These are phyloP conservation scores for Dexiosoma caninum DNA, from an alignment of 2,888 invertebrate genomes.

Conservation along the genomic window DNA sequence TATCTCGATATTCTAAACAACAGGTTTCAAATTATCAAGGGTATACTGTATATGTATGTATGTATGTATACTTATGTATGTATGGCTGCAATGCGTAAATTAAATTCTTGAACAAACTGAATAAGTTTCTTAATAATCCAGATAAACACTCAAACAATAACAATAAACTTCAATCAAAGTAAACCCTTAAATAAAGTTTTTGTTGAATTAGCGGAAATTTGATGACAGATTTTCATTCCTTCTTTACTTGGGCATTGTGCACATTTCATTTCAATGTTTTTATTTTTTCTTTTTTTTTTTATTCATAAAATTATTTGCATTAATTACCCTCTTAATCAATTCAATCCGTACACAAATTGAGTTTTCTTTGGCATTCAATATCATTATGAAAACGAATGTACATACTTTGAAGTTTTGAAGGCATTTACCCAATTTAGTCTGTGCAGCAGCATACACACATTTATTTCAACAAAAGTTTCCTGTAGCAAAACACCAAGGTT, in stretches of 20 bases:
- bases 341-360: conserved; percentile 21
- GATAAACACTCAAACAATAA: neutral
- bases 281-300: neutral
- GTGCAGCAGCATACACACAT: neutral
- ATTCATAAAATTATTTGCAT: conserved; percentile 23
- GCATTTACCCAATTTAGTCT: conserved; percentile 41
- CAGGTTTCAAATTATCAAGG: too few relatives aligned
- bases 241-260: conserved; percentile 11
- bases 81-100: too few relatives aligned
- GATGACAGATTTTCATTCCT: conserved; percentile 42
- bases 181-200: conserved; percentile 23
- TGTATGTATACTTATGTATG: too few relatives aligned
- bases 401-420: conserved; percentile 37
- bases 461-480: neutral
- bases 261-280: neutral
- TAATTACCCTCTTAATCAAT: conserved; percentile 57
- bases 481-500: neutral
- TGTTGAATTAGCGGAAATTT: conserved; percentile 26
- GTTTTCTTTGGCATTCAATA: conserved; percentile 4
- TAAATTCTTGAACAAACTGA: too few relatives aligned
- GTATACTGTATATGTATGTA: too few relatives aligned
- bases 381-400: neutral
- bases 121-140: neutral
- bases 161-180: conserved; percentile 1
- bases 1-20: too few relatives aligned